These are phyloP conservation scores for Autographa pulchrina DNA, from an alignment of 2,888 invertebrate genomes.

Conservation along the genomic window DNA sequence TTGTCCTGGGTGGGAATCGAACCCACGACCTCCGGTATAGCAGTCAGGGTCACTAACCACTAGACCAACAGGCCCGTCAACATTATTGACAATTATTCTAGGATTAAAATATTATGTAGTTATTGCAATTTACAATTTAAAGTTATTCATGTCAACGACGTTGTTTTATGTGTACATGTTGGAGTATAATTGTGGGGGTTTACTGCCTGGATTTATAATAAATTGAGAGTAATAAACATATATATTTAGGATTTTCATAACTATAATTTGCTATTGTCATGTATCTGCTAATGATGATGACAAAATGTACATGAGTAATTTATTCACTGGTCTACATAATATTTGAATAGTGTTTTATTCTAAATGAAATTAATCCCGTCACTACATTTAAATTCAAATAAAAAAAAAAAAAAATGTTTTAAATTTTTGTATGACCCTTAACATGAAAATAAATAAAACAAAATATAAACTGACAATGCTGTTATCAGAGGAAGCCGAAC, in stretches of 20 bases:
- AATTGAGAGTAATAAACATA: not conserved
- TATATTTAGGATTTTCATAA: not conserved
- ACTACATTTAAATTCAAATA: too few relatives aligned
- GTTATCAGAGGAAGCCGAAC: conserved; percentile 78
- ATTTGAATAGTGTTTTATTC: not conserved
- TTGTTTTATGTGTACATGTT: conserved; percentile 1
- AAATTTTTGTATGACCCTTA: conserved; percentile 46
- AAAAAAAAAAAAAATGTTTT: not conserved
- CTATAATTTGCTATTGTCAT: not conserved
- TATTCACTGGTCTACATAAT: not conserved
- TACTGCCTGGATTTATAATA: not conserved
- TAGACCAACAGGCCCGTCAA: too few relatives aligned
- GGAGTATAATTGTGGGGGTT: not conserved
- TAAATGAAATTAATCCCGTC: too few relatives aligned
- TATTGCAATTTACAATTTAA: conserved; percentile 1
- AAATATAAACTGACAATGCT: conserved; percentile 67
- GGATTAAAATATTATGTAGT: not conserved
- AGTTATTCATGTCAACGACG: not conserved
- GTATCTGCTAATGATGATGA: not conserved
- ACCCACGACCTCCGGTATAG: too few relatives aligned
- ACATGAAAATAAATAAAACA: conserved; percentile 67
- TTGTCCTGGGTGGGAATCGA: too few relatives aligned
- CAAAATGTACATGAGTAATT: not conserved
- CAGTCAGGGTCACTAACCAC: too few relatives aligned
- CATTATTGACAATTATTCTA: not conserved